phyloP scores from a whole-genome alignment of 2,888 invertebrate species.

The Hydroisotoma schaefferi region DNA sequence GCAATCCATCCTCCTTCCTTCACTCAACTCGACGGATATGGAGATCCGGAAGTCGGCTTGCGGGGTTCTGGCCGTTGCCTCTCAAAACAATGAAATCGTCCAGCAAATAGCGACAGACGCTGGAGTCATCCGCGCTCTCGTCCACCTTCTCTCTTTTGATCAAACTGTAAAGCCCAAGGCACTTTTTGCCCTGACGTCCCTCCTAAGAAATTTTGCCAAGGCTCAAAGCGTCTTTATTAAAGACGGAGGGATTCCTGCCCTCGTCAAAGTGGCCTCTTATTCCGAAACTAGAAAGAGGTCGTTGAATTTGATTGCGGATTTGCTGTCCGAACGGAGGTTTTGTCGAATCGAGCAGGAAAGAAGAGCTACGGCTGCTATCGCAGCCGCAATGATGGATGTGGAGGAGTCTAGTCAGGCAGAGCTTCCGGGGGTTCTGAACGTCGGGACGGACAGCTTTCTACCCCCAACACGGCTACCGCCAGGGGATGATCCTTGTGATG shows the following conservation, averaged over 20 bases:
- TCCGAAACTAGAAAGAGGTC: slow-evolving; percentile 39
- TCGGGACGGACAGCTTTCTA: not conserved
- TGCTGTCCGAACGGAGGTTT: slow-evolving; percentile 35
- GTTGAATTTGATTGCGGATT: slow-evolving; percentile 39
- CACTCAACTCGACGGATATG: slow-evolving; percentile 38
- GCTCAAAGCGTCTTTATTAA: slow-evolving; percentile 42
- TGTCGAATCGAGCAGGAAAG: slow-evolving; percentile 28
- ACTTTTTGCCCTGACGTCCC: slow-evolving; percentile 39
- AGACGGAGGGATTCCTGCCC: slow-evolving; percentile 41
- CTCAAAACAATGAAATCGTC: slow-evolving; percentile 43
- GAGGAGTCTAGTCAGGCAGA: slow-evolving; percentile 5
- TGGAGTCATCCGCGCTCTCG: slow-evolving; percentile 39
- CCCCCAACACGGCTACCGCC: slow-evolving; percentile 18
- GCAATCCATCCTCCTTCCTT: slow-evolving; percentile 40
- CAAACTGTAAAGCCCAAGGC: slow-evolving; percentile 37
- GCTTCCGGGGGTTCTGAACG: slow-evolving; percentile 7
- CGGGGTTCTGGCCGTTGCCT: slow-evolving; percentile 43
- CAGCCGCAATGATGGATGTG: not conserved
- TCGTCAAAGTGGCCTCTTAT: slow-evolving; percentile 39
- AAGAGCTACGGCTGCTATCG: not conserved
- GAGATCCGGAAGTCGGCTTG: slow-evolving; percentile 41
- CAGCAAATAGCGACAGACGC: slow-evolving; percentile 34
- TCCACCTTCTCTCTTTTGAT: slow-evolving; percentile 40
- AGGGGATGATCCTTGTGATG: slow-evolving; percentile 35
- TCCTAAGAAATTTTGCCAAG: slow-evolving; percentile 41